A percentile compares a stretch with the other conserved stretches of the same genome.
These are phyloP conservation scores for Dryoscopus gambensis DNA, from an alignment of 2,113 vertebrate genomes.

Conservation along the genomic window DNA sequence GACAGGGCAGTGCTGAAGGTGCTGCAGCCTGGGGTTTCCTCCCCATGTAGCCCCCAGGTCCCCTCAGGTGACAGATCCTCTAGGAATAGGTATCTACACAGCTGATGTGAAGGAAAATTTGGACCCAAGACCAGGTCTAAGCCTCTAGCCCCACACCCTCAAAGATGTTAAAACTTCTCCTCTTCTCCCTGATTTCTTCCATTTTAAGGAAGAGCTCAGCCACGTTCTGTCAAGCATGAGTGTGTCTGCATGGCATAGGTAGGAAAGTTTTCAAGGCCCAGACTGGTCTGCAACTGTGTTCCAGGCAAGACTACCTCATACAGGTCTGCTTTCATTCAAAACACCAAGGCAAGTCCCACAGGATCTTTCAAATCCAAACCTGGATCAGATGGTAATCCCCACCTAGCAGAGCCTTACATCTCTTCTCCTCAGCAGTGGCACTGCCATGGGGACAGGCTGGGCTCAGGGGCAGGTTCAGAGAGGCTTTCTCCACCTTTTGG, in stretches of 20 bases:
- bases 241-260: background rate
- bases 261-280: background rate
- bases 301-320: background rate
- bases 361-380: background rate
- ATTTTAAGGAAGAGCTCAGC: background rate
- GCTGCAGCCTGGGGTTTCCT: background rate
- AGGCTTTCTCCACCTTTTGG: background rate
- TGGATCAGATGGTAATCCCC: background rate
- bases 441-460: background rate
- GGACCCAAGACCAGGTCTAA: background rate
- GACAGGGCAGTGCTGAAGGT: background rate
- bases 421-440: background rate
- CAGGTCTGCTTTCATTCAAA: background rate
- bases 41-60: background rate
- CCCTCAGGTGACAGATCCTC: background rate
- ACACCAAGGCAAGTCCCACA: background rate
- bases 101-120: background rate
- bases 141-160: background rate
- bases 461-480: background rate
- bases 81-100: background rate
- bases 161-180: background rate
- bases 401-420: background rate
- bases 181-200: background rate
- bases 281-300: background rate
- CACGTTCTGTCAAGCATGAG: background rate